Evolutionary conservation across 2,797 vertebrate genomes (phyloP), one percentile per base, ranked within the genome.

Genomic region (Clamator glandarius): DNA sequence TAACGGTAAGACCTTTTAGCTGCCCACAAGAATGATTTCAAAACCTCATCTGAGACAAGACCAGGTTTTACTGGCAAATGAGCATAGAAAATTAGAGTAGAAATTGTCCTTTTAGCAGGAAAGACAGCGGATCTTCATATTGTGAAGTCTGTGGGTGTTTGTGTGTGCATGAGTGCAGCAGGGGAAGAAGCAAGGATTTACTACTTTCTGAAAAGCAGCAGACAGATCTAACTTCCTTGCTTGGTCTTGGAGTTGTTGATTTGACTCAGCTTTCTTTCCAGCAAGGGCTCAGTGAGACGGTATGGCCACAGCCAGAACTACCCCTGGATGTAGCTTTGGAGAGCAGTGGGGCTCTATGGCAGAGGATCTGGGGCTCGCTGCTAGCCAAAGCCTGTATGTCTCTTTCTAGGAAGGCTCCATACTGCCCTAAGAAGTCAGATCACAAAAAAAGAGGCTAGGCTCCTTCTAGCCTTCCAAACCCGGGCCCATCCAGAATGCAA

Each of bases 111-210:
- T 90, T 80, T 93, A 92, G 72, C 67, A 88, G 61, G 84, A 93
- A 82, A 95, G 91, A 90, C 92, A 92, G 87, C 95, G 95, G 89
- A 94, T 92, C 95, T 91, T 91, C 85, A 93, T 87, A 79, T 64
- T 93, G 93, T 95, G 95, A 95, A 94, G 84, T 94, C 95, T 87
- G 96, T 96, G 96, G 95, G 96, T 95, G 96, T 96, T 91, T 93
- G 80, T 91, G 89, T 95, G 91, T 95, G 78, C 59, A 21, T 92
- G 66, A 88, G 77, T 92, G 85, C 67, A 94, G 80, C 57, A 89
- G 80, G 78, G 69, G 87, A 94, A 96, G 76, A 96, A 84, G 91
- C 82, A 94, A 41, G 89, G 46, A 87, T 93, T 91, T 86, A 73
- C 85, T 87, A n/a, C 83, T 87, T 90, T 96, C 85, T 77, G 87